phyloP scores from a whole-genome alignment of 2,888 invertebrate genomes.

The Acronicta leporina region DNA sequence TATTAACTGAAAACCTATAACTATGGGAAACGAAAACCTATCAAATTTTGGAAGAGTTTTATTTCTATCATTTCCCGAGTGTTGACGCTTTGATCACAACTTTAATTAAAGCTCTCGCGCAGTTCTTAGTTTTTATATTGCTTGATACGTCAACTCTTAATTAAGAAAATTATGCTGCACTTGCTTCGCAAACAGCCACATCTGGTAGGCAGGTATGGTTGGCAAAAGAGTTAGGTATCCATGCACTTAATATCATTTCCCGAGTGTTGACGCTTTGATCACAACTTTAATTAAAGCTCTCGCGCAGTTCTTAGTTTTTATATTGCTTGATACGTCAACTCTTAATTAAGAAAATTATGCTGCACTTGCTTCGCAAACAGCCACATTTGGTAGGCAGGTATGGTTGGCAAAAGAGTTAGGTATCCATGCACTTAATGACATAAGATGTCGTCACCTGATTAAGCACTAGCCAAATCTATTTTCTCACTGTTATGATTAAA shows the following conservation, averaged over 20 bases:
- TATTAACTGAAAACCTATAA: too few species aligned
- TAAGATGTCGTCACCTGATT: too few species aligned
- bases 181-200: slow-evolving; percentile 41
- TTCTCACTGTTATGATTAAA: too few species aligned
- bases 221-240: too few species aligned
- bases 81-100: slow-evolving; percentile 61
- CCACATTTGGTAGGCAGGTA: slow-evolving; percentile 4
- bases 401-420: too few species aligned
- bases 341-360: slow-evolving; percentile 67
- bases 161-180: slow-evolving; percentile 64
- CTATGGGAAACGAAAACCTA: too few species aligned
- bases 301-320: slow-evolving; percentile 66
- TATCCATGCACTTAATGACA: too few species aligned
- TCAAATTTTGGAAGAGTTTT: slow-evolving; percentile 21
- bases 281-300: slow-evolving; percentile 68
- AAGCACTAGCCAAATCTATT: too few species aligned
- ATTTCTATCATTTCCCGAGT: slow-evolving; percentile 41
- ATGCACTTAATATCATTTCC: too few species aligned
- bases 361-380: slow-evolving; percentile 49
- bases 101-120: slow-evolving; percentile 69
- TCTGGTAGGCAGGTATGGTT: not conserved
- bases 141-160: slow-evolving; percentile 64
- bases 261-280: slow-evolving; percentile 60
- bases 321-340: slow-evolving; percentile 63
- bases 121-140: slow-evolving; percentile 67